Conservation (phyloP, 2,888 invertebrate species). For the Hermaeophaga mercurialis region DNA sequence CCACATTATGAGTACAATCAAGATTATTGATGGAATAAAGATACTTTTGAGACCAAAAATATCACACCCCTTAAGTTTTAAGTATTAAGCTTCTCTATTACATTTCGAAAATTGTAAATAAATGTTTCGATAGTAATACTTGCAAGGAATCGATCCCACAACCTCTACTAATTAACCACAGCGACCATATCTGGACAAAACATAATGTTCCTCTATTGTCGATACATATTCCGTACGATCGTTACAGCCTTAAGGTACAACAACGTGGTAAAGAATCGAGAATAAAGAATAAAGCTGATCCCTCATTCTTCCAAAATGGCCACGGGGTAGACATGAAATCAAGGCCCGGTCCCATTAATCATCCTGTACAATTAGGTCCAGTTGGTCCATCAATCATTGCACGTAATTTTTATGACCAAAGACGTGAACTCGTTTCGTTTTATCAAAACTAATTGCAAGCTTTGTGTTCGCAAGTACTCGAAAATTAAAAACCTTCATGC, state of each 20-base stretch:
- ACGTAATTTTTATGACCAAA: slow-evolving; percentile 27
- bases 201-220: slow-evolving; percentile 17
- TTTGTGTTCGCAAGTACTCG: background rate
- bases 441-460: slow-evolving; percentile 10
- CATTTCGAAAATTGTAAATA: too few species aligned
- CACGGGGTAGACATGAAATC: slow-evolving; percentile 33
- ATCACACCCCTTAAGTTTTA: too few species aligned
- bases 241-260: slow-evolving; percentile 24
- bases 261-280: slow-evolving; percentile 24
- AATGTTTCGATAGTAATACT: too few species aligned
- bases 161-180: background rate
- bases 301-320: slow-evolving; percentile 27
- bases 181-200: slow-evolving; percentile 1
- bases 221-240: slow-evolving; percentile 21
- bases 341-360: slow-evolving; percentile 34
- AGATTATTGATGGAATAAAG: too few species aligned
- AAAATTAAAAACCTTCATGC: background rate
- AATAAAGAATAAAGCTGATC: slow-evolving; percentile 19
- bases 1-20: too few species aligned
- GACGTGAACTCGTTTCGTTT: slow-evolving; percentile 4
- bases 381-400: slow-evolving; percentile 33
- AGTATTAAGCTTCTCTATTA: too few species aligned
- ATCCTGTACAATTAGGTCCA: slow-evolving; percentile 36
- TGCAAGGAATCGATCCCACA: too few species aligned
- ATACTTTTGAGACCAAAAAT: too few species aligned